These are phyloP conservation scores for Lontra canadensis DNA, from an alignment of 2,113 vertebrate genomes.

Conservation along the genomic window DNA sequence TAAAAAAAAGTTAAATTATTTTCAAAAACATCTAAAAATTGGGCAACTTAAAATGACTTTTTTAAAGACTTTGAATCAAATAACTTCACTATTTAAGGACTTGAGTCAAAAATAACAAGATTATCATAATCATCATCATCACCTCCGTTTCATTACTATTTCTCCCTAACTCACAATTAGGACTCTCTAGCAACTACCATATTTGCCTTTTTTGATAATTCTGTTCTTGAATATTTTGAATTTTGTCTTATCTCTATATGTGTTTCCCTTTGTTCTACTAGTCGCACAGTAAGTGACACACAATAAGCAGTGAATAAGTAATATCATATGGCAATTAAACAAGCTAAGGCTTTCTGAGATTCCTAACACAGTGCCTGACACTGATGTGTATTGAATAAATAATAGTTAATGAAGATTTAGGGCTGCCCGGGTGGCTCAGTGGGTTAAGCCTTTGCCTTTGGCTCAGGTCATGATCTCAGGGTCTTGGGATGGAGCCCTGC, in stretches of 20 bases:
- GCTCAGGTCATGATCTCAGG: no score
- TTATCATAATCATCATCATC: neutral
- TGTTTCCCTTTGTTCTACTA: neutral
- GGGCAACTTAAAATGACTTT: neutral
- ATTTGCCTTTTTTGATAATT: conserved; percentile 40
- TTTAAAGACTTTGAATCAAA: neutral
- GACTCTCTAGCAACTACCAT: neutral
- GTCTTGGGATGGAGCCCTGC: no score
- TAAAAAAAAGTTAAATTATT: no score
- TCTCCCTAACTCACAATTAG: neutral
- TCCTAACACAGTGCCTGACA: neutral
- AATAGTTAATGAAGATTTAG: neutral
- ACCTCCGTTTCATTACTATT: neutral
- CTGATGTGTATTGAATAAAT: neutral
- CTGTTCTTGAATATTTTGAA: neutral
- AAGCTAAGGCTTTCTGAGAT: neutral
- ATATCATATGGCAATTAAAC: neutral
- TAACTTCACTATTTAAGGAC: neutral
- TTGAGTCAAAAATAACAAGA: neutral
- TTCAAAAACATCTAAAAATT: neutral
- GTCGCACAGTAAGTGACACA: neutral
- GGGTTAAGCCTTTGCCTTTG: no score
- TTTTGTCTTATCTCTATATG: neutral
- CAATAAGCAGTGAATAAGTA: neutral
- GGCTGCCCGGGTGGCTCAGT: neutral